These are phyloP conservation scores for Lepidocolaptes lacrymiger DNA, from an alignment of 2,797 vertebrate genomes.

Conservation along the genomic window DNA sequence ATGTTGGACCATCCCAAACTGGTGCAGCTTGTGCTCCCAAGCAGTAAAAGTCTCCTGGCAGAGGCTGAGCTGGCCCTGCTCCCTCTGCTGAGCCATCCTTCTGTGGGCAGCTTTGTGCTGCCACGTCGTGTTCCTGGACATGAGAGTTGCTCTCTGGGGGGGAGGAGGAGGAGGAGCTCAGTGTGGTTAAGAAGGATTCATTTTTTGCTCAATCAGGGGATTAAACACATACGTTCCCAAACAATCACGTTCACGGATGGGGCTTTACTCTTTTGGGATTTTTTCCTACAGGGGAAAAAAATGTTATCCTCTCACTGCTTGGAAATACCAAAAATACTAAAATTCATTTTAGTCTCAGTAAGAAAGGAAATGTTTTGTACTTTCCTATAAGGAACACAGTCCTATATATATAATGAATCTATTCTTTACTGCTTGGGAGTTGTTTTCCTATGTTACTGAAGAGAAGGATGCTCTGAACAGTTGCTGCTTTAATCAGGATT, in stretches of 20 bases:
- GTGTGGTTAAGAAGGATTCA: not conserved
- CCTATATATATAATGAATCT: not conserved
- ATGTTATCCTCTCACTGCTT: not conserved
- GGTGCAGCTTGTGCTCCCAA: slow-evolving; percentile 23
- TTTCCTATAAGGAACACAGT: slow-evolving; percentile 21
- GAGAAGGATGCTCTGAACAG: not conserved
- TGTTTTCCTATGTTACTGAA: not conserved
- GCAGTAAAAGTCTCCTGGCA: slow-evolving; percentile 2
- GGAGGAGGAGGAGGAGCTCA: not conserved
- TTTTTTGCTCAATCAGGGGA: not conserved
- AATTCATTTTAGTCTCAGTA: not conserved
- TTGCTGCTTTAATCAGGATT: not conserved
- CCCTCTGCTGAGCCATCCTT: not conserved
- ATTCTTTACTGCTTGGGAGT: slow-evolving; percentile 4
- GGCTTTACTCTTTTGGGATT: not conserved
- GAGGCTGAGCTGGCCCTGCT: not conserved
- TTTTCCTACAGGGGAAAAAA: not conserved
- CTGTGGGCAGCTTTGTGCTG: not conserved
- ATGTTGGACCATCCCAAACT: not conserved
- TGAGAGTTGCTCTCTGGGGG: not conserved
- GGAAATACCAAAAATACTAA: not conserved
- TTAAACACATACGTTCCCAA: not conserved
- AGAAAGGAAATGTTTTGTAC: slow-evolving; percentile 5
- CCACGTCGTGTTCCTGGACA: not conserved
- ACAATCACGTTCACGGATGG: not conserved